Percentiles rank a stretch among this genome's conserved stretches.
These are phyloP conservation scores for Ochropacha duplaris DNA, from an alignment of 2,888 invertebrate species.

Conservation along the genomic window DNA sequence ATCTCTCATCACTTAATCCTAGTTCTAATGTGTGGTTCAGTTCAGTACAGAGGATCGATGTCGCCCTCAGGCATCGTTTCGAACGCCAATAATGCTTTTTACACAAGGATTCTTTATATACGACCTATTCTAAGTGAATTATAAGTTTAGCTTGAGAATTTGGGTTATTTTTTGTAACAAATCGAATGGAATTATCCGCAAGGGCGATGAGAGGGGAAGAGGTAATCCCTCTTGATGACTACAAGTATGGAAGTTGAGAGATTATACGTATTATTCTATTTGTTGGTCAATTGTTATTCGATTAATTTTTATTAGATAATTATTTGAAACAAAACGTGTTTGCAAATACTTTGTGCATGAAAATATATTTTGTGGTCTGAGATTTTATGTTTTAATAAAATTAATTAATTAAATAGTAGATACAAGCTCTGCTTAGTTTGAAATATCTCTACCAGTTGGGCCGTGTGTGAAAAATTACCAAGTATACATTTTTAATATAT, in stretches of 20 bases:
- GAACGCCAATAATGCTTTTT: constrained; percentile 74
- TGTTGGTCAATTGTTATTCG: background rate
- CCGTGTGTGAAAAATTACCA: no score
- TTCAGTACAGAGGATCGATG: constrained; percentile 66
- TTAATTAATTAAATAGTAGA: no score
- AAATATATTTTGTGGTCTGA: no score
- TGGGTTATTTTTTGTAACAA: background rate
- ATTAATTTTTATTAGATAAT: background rate
- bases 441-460: no score
- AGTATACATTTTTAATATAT: no score
- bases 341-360: no score
- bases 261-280: background rate
- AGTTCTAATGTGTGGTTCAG: constrained; percentile 26
- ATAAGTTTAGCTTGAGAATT: constrained; percentile 38
- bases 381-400: no score
- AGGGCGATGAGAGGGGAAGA: background rate
- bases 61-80: constrained; percentile 78
- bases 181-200: constrained; percentile 16
- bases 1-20: constrained; percentile 18
- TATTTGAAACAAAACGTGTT: no score
- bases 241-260: background rate
- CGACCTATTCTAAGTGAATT: constrained; percentile 58
- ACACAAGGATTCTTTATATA: constrained; percentile 63
- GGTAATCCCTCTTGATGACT: constrained; percentile 2
- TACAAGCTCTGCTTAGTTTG: no score